Percentiles rank a stretch among this genome's conserved stretches.
These are phyloP conservation scores for Apodemia duryi DNA, from an alignment of 2,888 invertebrate species.

Conservation along the genomic window DNA sequence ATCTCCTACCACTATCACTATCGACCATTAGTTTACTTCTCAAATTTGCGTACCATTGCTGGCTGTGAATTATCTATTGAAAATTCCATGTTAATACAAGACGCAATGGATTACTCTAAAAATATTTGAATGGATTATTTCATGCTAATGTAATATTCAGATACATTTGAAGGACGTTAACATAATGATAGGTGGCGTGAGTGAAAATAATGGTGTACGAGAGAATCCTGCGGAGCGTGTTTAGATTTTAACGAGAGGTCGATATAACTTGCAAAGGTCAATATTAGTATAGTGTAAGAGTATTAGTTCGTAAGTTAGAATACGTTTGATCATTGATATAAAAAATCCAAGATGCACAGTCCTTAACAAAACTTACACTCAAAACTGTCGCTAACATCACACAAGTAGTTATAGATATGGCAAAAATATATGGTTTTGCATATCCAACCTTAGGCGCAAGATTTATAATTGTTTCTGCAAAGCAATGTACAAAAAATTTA, in stretches of 20 bases:
- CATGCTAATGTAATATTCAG: conserved; percentile 5
- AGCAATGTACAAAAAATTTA: no score
- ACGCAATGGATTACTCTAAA: not conserved
- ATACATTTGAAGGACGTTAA: conserved; percentile 9
- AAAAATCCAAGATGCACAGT: no score
- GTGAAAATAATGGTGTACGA: conserved; percentile 8
- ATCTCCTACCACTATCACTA: conserved; percentile 10
- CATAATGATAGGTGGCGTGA: conserved; percentile 12
- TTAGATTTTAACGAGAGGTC: conserved; percentile 7
- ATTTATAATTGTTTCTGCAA: no score
- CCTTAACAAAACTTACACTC: no score
- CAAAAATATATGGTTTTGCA: no score
- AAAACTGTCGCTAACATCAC: no score
- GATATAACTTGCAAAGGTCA: conserved; percentile 4
- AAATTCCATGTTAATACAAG: not conserved
- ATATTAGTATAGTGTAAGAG: not conserved
- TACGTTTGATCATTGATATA: no score
- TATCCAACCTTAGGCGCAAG: no score
- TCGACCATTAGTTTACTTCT: conserved; percentile 4
- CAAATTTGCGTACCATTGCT: conserved; percentile 8
- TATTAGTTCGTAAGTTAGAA: no score
- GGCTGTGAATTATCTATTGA: not conserved
- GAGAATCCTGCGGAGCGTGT: conserved; percentile 7
- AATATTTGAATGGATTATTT: not conserved
- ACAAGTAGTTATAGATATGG: no score